These are phyloP conservation scores for Calypte anna DNA, from an alignment of 2,113 vertebrate genomes.

Conservation along the genomic window DNA sequence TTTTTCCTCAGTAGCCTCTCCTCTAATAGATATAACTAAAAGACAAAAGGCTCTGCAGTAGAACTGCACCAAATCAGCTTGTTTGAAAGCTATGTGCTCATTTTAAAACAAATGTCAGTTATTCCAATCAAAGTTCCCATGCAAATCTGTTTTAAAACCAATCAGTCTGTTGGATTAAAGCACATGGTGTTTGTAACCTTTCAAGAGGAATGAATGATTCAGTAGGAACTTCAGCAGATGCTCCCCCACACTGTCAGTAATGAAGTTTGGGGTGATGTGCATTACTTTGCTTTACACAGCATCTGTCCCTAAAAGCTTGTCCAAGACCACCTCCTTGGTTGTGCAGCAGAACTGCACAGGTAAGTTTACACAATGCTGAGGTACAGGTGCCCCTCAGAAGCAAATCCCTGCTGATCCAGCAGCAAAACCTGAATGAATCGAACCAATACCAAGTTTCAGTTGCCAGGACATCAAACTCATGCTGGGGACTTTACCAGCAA, in stretches of 20 bases:
- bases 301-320: neutral
- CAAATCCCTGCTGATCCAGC: neutral
- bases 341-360: neutral
- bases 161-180: neutral
- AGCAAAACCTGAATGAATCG: rapidly evolving
- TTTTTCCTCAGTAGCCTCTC: neutral
- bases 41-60: neutral
- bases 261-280: neutral
- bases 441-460: neutral
- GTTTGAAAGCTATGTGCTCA: neutral
- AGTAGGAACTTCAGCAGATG: neutral
- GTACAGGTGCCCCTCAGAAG: neutral
- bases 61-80: neutral
- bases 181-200: neutral
- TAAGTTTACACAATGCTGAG: neutral
- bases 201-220: constrained; percentile 2
- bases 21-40: neutral
- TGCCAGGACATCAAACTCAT: rapidly evolving
- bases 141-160: neutral
- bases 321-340: neutral
- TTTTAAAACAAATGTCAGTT: neutral
- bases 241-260: neutral
- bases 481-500: neutral
- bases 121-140: neutral
- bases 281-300: neutral